phyloP scores from a whole-genome alignment of 2,113 vertebrate genomes.

The Syrrhaptes paradoxus region DNA sequence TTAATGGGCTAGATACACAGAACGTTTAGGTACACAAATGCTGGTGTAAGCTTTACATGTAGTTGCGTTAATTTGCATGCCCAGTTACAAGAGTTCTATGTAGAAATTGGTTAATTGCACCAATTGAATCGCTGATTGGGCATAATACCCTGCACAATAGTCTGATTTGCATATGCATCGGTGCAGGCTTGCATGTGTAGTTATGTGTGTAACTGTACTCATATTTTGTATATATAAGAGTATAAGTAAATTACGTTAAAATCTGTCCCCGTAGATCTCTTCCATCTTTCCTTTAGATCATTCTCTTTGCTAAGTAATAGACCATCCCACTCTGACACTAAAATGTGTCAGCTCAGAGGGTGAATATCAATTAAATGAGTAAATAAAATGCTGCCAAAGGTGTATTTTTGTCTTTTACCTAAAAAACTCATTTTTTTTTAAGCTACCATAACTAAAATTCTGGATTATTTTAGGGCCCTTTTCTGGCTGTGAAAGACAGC shows the following conservation, averaged over 20 bases:
- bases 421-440: background rate
- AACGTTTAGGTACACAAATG: constrained; percentile 31
- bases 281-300: constrained; percentile 30
- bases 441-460: background rate
- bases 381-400: constrained; percentile 56
- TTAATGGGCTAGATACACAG: constrained; percentile 34
- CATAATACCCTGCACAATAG: constrained; percentile 41
- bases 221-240: constrained; percentile 31
- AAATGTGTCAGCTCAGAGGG: background rate
- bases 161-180: constrained; percentile 39
- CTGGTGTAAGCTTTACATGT: constrained; percentile 19
- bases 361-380: constrained; percentile 56
- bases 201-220: constrained; percentile 12
- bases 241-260: constrained; percentile 37
- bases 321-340: constrained; percentile 6
- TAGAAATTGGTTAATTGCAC: constrained; percentile 60
- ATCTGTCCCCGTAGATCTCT: constrained; percentile 53
- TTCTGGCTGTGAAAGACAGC: background rate
- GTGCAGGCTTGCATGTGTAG: constrained; percentile 6
- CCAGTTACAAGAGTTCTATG: constrained; percentile 1
- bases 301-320: constrained; percentile 54
- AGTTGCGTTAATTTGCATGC: constrained; percentile 48
- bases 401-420: constrained; percentile 27
- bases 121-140: constrained; percentile 40
- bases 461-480: background rate